Percentiles rank a stretch among this genome's conserved stretches.
phyloP scores from a whole-genome alignment of 35 echinoderm and acorn worm genomes.

The Diadema setosum region DNA sequence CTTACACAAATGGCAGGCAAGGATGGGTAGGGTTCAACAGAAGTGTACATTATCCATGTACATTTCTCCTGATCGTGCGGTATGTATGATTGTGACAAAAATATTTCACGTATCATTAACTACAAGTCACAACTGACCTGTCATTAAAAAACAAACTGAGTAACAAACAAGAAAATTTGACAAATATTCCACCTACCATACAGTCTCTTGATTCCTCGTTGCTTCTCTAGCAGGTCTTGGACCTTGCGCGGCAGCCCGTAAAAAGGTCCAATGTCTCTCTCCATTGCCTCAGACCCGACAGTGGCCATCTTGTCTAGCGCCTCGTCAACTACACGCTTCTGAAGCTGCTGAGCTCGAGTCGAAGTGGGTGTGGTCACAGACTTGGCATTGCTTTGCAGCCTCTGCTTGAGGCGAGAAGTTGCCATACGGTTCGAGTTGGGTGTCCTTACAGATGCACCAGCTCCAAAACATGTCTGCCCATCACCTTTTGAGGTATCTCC shows the following conservation, averaged over 20 bases:
- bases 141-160: too few relatives aligned
- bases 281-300: background rate
- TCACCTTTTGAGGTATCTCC: background rate
- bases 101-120: too few relatives aligned
- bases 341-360: background rate
- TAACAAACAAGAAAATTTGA: too few relatives aligned
- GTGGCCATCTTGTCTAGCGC: slow-evolving; percentile 45
- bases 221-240: slow-evolving; percentile 54
- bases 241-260: slow-evolving; percentile 87
- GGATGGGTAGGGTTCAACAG: too few relatives aligned
- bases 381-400: slow-evolving; percentile 70
- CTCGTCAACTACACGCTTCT: slow-evolving; percentile 25
- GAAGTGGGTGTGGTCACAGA: slow-evolving; percentile 23
- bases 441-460: background rate
- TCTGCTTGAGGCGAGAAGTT: slow-evolving; percentile 30
- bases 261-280: slow-evolving; percentile 87
- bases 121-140: too few relatives aligned
- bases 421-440: background rate
- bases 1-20: too few relatives aligned
- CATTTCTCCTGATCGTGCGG: too few relatives aligned
- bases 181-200: slow-evolving; percentile 87
- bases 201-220: slow-evolving; percentile 62
- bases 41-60: too few relatives aligned
- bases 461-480: background rate
- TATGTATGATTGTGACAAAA: too few relatives aligned